Evolutionary conservation across 2,797 vertebrate species (phyloP), one percentile per base, ranked within the genome.

Genomic region (Psittacula echo): DNA sequence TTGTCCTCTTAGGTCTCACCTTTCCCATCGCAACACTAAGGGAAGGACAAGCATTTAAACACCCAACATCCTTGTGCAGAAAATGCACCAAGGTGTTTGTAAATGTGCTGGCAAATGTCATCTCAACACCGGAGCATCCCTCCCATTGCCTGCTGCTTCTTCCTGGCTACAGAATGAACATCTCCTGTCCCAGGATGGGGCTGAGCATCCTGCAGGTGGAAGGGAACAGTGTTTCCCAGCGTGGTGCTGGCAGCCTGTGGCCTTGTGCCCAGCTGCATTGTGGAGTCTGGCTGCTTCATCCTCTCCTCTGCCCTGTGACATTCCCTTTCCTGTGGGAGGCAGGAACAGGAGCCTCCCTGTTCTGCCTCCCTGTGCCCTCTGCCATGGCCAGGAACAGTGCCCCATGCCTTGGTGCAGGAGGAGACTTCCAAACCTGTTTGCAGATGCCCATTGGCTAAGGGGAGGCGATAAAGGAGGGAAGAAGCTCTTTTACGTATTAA

Each of bases 401-500:
- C 29, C 23, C 51, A 4, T 7, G 51, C 50, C 48, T 30, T 44
- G 23, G 30, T 44, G 54, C 22, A 61, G 23, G 65, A 79, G 60
- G n/a, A 87, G 50, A 47, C 76, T 62, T 65, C 66, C 85, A 81
- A 79, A 34, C 13, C 41, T 19, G 0, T 48, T 56, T 45, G 47
- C 62, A 89, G 81, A 53, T 14, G 7, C 21, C 47, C 10, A 1
- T 26, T 26, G 41, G 37, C 42, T 72, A 67, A 68, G 56, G 26
- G 71, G 78, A 66, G 80, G 44, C 5, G 3, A 34, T 15, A 65
- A 90, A 85, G n/a, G 37, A 89, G 45, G 39, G 19, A 77, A 89
- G 50, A 50, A 54, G 75, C 29, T 91, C 79, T 93, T 89, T 71
- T 56, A 67, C 54, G 23, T 76, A 87, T 95, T 94, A 97, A 95